phyloP scores from a whole-genome alignment of 2,797 vertebrate species.

The Syngnathus acus region DNA sequence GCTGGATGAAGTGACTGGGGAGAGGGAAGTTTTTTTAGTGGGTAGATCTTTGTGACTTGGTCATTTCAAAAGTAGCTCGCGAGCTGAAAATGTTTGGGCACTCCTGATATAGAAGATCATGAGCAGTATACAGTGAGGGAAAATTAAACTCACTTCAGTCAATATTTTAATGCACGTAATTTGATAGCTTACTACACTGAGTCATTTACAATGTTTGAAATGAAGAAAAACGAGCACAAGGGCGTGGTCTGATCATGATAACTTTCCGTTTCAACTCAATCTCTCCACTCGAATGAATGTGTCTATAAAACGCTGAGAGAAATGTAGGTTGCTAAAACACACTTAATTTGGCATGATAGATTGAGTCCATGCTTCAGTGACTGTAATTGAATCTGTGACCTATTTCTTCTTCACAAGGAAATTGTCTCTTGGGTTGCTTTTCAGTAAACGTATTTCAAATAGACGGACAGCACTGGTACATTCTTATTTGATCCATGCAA shows the following conservation, averaged over 20 bases:
- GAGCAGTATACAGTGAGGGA: too few species aligned
- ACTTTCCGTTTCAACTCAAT: slow-evolving; percentile 80
- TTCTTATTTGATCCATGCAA: slow-evolving; percentile 74
- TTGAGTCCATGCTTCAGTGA: slow-evolving; percentile 99
- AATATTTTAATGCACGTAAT: slow-evolving; percentile 24
- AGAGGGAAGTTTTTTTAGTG: too few species aligned
- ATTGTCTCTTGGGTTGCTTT: slow-evolving; percentile 96
- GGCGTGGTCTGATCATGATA: slow-evolving; percentile 62
- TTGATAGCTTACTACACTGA: slow-evolving; percentile 42
- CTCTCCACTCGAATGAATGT: slow-evolving; percentile 91
- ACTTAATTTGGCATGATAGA: slow-evolving; percentile 99
- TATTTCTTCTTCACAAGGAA: slow-evolving; percentile 98
- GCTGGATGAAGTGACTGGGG: too few species aligned
- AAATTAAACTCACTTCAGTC: background rate
- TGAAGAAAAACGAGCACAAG: slow-evolving; percentile 51
- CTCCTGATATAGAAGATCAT: too few species aligned
- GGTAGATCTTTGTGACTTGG: too few species aligned
- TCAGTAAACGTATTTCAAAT: slow-evolving; percentile 78
- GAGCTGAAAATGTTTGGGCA: too few species aligned
- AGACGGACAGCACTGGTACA: slow-evolving; percentile 85
- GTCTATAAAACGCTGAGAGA: slow-evolving; percentile 99
- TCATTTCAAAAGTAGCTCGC: too few species aligned
- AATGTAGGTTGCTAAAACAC: slow-evolving; percentile 99
- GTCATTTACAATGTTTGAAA: slow-evolving; percentile 49
- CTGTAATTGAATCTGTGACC: slow-evolving; percentile 99